Evolutionary conservation across 2,888 invertebrate genomes (phyloP).

Genomic region (Cotesia congregata): DNA sequence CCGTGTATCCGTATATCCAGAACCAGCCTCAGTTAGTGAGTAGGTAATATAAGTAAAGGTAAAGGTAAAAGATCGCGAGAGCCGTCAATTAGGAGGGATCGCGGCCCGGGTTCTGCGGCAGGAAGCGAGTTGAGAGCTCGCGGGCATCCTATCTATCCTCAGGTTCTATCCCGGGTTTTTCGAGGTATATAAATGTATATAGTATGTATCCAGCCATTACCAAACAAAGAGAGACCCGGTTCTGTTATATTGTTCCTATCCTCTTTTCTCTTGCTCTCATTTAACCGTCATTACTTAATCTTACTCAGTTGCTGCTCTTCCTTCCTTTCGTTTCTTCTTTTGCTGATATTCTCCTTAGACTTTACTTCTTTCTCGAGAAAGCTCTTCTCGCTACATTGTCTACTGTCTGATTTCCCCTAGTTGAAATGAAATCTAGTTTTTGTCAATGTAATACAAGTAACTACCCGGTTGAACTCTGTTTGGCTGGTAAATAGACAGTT

Average conservation of each 20-base stretch:
- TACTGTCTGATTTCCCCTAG: too few species aligned
- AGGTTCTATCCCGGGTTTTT: conserved; percentile 13
- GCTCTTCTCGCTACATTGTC: too few species aligned
- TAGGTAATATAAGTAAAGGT: neutral
- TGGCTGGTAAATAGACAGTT: too few species aligned
- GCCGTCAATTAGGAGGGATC: conserved; percentile 64
- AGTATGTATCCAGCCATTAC: neutral
- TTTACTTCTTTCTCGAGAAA: too few species aligned
- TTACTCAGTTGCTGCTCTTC: neutral
- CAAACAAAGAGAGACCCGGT: conserved; percentile 31
- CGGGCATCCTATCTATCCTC: conserved; percentile 35
- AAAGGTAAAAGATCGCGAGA: conserved; percentile 62
- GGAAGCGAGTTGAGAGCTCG: conserved; percentile 36
- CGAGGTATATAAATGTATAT: neutral
- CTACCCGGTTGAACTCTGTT: too few species aligned
- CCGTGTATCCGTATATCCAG: neutral
- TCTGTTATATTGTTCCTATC: too few species aligned
- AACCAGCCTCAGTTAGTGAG: conserved; percentile 16
- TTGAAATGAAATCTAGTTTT: too few species aligned
- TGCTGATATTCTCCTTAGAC: too few species aligned
- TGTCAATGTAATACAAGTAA: too few species aligned
- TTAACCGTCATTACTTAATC: neutral
- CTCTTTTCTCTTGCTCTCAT: neutral
- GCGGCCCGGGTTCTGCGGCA: conserved; percentile 28
- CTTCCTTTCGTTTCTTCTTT: too few species aligned